Evolutionary conservation across 1,140 invertebrate species (phyloP), one percentile per base, ranked within the genome.

Genomic region (Asobara japonica): DNA sequence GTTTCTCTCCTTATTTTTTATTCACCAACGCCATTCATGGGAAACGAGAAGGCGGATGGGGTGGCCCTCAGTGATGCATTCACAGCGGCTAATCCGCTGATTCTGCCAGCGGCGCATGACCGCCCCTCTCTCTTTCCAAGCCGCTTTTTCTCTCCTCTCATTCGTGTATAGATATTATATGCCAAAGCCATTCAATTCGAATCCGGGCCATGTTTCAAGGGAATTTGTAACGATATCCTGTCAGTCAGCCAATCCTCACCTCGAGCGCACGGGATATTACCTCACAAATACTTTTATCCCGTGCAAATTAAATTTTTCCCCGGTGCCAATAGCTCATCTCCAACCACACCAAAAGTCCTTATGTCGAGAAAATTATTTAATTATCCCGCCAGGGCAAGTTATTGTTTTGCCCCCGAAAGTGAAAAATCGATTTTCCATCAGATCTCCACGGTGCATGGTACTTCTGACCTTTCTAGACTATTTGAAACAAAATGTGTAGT

Each of bases 31-130:
- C 25, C 61, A 72, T 72, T 72, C 45, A 71, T 65, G n/a, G 62
- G 38, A 33, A 27, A 65, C 20, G 60, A 72, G 73, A 73, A 61
- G 73, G 73, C 72, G 72, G 73, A 71, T 73, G 33, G 71, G 73
- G 72, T 72, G 70, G 66, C 45, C 64, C 69, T 73, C 69, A 71
- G 74, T 71, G 38, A 74, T 75, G 76, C 77, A 83, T 82, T 80
- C 79, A 82, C 74, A 70, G 38, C 70, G 65, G 73, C 78, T 84
- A 82, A 84, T 82, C 82, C 78, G 77, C 76, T 82, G 80, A 82
- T 82, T 83, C 77, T 74, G 74, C 77, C 75, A 60, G 27, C 71
- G 69, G 73, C 60, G 72, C 77, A 78, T 66, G 67, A 78, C 74
- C 61, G 71, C 72, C 74, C 76, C 69, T 66, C 71, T 78, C 77